Base-by-base conservation (phyloP, 2,113 vertebrate genomes). In the Irena cyanogastra region DNA sequence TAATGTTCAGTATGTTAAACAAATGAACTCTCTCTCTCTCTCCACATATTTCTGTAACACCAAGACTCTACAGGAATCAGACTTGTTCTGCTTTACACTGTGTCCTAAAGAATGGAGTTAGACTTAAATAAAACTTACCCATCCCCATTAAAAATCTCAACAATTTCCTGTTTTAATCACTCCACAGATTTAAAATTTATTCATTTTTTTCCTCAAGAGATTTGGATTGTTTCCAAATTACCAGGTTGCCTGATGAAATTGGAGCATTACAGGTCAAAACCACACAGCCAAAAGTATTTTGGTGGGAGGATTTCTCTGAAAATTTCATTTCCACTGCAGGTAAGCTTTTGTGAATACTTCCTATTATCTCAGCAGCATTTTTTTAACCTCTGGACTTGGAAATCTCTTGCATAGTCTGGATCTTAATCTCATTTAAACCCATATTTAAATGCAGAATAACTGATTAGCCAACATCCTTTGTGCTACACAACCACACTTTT, bases 361-460 rank as follows among this genome's bases (percentile, higher is more conserved):
- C 68, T 95, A 70, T 96, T 97, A 95, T 87, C 75, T 92, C 89
- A 71, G 71, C 91, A 94, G 41, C 81, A 87, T 85, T 35, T 94
- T 94, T 95, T 83, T 90, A 79, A 93, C 69, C 82, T 91, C 63
- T 95, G 61, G 70, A 89, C 39, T 96, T 96, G 86, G 68, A 90
- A 98, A 95, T 89, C 39, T 91, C 35, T 75, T 97, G 76, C 87
- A 95, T 69, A 80, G 82, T 70, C 88, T 96, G 87, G 71, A 95
- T 71, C 75, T 65, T 94, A 95, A 89, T 96, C 94, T 95, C 70
- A 79, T 84, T 93, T 91, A 91, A 95, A 93, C 19, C 50, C 88
- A 78, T 60, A 78, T 97, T 97, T 94, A 93, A 95, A 90, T 89
- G 24, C 64, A 92, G 95, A 95, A 94, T 91, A 94, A 92, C 49